A percentile compares a stretch with the other conserved stretches of the same genome.
These are phyloP conservation scores for Vanessa cardui DNA, from an alignment of 2,888 invertebrate genomes.

Conservation along the genomic window DNA sequence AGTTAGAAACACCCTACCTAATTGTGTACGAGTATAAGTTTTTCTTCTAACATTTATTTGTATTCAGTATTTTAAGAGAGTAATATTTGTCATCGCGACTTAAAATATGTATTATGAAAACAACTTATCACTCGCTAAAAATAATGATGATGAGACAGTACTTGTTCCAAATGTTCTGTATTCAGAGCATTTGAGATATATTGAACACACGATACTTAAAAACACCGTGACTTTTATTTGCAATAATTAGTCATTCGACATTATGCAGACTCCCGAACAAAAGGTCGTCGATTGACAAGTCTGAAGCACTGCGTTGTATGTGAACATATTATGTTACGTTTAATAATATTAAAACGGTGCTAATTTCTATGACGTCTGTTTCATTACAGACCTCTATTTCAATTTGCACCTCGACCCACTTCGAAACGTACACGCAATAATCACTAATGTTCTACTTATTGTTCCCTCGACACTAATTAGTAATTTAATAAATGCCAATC, in stretches of 20 bases:
- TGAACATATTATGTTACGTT: background rate
- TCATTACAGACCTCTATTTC: slow-evolving; percentile 1
- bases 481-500: background rate
- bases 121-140: slow-evolving; percentile 15
- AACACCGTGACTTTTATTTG: background rate
- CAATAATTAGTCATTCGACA: background rate
- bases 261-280: background rate
- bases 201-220: background rate
- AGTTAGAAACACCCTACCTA: background rate
- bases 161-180: slow-evolving; percentile 2
- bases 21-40: too few relatives aligned
- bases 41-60: background rate
- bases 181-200: background rate
- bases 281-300: background rate
- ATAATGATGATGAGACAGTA: slow-evolving; percentile 13
- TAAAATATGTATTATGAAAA: slow-evolving; percentile 3
- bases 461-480: background rate
- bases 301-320: too few relatives aligned
- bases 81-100: background rate
- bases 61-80: background rate
- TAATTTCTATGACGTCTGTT: background rate
- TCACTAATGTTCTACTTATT: background rate
- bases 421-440: background rate
- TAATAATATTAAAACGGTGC: background rate
- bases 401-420: slow-evolving; percentile 6